Base-by-base conservation (phyloP, 2,888 invertebrate genomes). In the Dendrolimus houi region DNA sequence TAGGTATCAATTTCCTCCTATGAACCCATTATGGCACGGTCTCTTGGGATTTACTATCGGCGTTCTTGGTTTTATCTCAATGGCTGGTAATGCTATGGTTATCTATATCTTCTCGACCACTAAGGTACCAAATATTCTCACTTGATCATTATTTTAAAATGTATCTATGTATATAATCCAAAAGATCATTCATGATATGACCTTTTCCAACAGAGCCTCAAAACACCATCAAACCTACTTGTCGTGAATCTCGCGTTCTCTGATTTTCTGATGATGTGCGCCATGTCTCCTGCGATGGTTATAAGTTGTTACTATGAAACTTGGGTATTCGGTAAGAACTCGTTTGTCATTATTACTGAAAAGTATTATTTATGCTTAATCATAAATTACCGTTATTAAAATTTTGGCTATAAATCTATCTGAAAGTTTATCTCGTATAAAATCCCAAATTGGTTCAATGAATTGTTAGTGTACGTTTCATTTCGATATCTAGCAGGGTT, bases 191-290 rank as follows among this genome's bases (percentile, higher is more conserved):
- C 29, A 29, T 29, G 29, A 6, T 29, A 41, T 41, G 52, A 52
- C 14, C 14, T 56, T 56, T 55, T 41, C 55, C 41, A 1, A 29
- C 80, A 91, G 91, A 80, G 86, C 55, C 92, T 98, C 59, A 94
- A 96, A 70, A 97, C 97, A 52, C 98, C 98, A 55, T 97, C 98
- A 64, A 98, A 98, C 83, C 92, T 98, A 69, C 92, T 98, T 68
- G 95, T 98, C 60, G 94, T 98, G 61, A 98, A 98, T 87, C 92
- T 98, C 74, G 98, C 98, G 52, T 94, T 98, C 81, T 96, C 97
- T 58, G 97, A 97, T 79, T 96, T 97, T 77, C 92, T 95, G 64
- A 97, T 97, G 95, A 97, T 97, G 97, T 88, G 94, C 70, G 84
- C 90, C 67, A 96, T 96, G 96, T 93, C 95, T 70, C 95, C 96